Conservation (phyloP, 37 sponge, comb jelly and placozoan genomes). For the Beroe ovata region DNA sequence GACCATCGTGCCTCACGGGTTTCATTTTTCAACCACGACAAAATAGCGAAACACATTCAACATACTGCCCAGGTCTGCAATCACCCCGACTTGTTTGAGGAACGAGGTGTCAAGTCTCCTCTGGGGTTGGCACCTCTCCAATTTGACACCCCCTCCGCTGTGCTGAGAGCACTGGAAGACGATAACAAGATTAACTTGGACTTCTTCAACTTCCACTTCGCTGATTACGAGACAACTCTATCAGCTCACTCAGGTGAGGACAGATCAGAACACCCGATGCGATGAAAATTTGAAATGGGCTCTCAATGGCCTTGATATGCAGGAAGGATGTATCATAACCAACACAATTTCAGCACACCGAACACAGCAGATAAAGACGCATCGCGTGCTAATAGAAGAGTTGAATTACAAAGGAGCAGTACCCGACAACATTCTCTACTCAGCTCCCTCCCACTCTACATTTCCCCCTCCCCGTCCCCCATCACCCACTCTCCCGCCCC, state of each 20-base stretch:
- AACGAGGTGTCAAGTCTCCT: constrained; percentile 83
- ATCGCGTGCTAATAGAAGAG: constrained; percentile 71
- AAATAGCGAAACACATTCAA: no score
- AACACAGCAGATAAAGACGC: constrained; percentile 78
- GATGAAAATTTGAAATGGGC: no score
- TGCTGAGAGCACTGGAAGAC: not conserved
- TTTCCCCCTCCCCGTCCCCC: constrained; percentile 60
- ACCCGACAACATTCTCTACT: constrained; percentile 46
- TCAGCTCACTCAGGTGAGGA: constrained; percentile 38
- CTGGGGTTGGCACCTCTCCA: constrained; percentile 35
- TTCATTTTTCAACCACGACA: no score
- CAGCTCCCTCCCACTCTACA: constrained; percentile 48
- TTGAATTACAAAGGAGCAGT: constrained; percentile 57
- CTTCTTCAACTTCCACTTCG: constrained; percentile 74
- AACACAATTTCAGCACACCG: constrained; percentile 76
- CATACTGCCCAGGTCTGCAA: constrained; percentile 86
- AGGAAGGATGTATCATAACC: no score
- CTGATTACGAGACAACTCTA: constrained; percentile 71
- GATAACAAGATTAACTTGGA: constrained; percentile 73
- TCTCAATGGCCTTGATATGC: no score
- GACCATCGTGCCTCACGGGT: no score
- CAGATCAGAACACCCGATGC: no score
- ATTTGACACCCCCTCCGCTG: constrained; percentile 37
- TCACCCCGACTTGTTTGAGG: constrained; percentile 99
- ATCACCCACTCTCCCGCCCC: constrained; percentile 48